phyloP scores from a whole-genome alignment of 2,888 invertebrate species.

The Rugalucina vietnamica region DNA sequence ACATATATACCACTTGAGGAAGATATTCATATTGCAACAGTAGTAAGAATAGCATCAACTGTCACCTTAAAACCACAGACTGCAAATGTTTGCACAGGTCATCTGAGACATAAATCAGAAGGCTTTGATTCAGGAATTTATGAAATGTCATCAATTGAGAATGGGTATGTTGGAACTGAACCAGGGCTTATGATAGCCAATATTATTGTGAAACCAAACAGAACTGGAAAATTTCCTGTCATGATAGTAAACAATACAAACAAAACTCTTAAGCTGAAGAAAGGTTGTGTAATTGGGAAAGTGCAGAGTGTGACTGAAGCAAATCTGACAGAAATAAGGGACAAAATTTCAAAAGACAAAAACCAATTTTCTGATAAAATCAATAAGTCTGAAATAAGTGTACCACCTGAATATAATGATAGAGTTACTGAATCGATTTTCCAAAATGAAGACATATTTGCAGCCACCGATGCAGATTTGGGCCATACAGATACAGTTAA shows the following conservation, averaged over 20 bases:
- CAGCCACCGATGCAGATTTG: conserved; percentile 38
- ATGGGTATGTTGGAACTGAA: not conserved
- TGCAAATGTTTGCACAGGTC: not conserved
- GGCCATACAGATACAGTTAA: conserved; percentile 27
- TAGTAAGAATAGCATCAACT: not conserved
- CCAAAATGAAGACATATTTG: conserved; percentile 26
- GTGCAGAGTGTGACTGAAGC: not conserved
- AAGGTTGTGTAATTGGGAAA: not conserved
- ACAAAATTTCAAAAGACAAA: not conserved
- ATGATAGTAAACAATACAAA: conserved; percentile 10
- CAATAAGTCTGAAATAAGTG: not conserved
- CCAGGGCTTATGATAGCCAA: conserved; percentile 8
- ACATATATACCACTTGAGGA: conserved; percentile 18
- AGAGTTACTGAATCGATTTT: not conserved
- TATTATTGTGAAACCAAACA: not conserved
- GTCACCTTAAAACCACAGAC: not conserved
- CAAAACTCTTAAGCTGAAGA: not conserved
- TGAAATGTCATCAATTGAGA: conserved; percentile 12
- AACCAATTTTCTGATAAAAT: not conserved
- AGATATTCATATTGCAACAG: conserved; percentile 49
- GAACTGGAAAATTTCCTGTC: not conserved
- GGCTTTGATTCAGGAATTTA: not conserved
- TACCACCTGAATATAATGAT: not conserved
- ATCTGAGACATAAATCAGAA: not conserved
- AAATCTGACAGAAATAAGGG: not conserved